phyloP scores from a whole-genome alignment of 2,797 vertebrate genomes.

The Rhodeus uyekii region DNA sequence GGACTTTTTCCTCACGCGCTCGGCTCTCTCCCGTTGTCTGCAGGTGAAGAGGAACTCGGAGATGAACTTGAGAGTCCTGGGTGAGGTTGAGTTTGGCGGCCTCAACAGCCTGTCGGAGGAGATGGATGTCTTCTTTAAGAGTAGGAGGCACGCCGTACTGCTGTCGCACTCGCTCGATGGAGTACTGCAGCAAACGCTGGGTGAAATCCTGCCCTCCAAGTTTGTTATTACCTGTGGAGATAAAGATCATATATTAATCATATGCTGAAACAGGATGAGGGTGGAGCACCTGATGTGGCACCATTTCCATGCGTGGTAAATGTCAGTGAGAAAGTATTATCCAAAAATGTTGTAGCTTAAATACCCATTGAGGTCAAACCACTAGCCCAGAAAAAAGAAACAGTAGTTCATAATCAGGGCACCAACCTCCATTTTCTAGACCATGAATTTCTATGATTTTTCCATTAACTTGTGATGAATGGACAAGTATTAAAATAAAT shows the following conservation, averaged over 20 bases:
- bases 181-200: slow-evolving; percentile 88
- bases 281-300: not conserved
- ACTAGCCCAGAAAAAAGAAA: not conserved
- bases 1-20: slow-evolving; percentile 62
- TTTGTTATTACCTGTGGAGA: slow-evolving; percentile 86
- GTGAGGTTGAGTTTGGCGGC: slow-evolving; percentile 93
- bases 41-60: slow-evolving; percentile 81
- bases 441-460: not conserved
- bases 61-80: slow-evolving; percentile 68
- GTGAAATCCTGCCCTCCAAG: slow-evolving; percentile 98
- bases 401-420: not conserved
- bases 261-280: not conserved
- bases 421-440: not conserved
- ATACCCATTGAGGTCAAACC: not conserved
- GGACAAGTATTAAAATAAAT: not conserved
- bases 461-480: not conserved
- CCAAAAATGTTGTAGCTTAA: not conserved
- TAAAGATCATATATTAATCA: not conserved
- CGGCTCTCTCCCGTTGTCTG: slow-evolving; percentile 55
- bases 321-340: not conserved
- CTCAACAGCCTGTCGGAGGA: slow-evolving; percentile 89
- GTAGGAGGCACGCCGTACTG: slow-evolving; percentile 79
- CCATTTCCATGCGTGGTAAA: not conserved
- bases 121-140: slow-evolving; percentile 91
- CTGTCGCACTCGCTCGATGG: slow-evolving; percentile 78